Evolutionary conservation across 2,113 vertebrate genomes (phyloP).

Genomic region (Forbesichthys papilliferus): DNA sequence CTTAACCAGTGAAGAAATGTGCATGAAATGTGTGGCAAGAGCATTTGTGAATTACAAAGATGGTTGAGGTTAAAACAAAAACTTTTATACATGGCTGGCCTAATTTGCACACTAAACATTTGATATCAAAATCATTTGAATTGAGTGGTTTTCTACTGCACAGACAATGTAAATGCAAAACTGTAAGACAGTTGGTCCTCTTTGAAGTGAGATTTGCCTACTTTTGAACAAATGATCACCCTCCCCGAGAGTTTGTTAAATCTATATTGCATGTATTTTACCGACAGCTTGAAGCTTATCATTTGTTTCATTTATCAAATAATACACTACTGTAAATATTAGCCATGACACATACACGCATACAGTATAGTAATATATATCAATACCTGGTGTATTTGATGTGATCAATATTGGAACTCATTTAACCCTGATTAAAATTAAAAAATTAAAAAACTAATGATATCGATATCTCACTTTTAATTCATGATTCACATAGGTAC

Average conservation of each 20-base stretch:
- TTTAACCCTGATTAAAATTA: slow-evolving; percentile 54
- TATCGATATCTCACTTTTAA: slow-evolving; percentile 32
- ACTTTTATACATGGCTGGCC: not conserved
- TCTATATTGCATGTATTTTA: too few relatives aligned
- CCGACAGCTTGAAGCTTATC: too few relatives aligned
- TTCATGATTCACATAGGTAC: slow-evolving; percentile 23
- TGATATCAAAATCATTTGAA: not conserved
- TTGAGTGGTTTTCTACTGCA: not conserved
- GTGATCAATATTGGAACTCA: slow-evolving; percentile 54
- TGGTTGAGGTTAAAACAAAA: not conserved
- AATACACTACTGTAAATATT: slow-evolving; percentile 62
- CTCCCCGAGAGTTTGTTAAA: too few relatives aligned
- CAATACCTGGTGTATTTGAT: slow-evolving; percentile 31
- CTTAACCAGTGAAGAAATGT: slow-evolving; percentile 18
- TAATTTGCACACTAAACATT: not conserved
- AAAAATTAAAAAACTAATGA: slow-evolving; percentile 14
- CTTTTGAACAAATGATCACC: too few relatives aligned
- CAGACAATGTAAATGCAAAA: not conserved
- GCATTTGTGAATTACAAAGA: not conserved
- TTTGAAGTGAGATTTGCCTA: not conserved
- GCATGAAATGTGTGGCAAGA: slow-evolving; percentile 5
- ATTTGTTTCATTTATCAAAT: slow-evolving; percentile 20
- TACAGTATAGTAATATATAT: slow-evolving; percentile 39
- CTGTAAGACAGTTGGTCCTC: not conserved
- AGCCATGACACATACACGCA: slow-evolving; percentile 15